Evolutionary conservation across 2,113 vertebrate genomes (phyloP), one percentile per base, ranked within the genome.

Genomic region (Xiphorhynchus elegans): DNA sequence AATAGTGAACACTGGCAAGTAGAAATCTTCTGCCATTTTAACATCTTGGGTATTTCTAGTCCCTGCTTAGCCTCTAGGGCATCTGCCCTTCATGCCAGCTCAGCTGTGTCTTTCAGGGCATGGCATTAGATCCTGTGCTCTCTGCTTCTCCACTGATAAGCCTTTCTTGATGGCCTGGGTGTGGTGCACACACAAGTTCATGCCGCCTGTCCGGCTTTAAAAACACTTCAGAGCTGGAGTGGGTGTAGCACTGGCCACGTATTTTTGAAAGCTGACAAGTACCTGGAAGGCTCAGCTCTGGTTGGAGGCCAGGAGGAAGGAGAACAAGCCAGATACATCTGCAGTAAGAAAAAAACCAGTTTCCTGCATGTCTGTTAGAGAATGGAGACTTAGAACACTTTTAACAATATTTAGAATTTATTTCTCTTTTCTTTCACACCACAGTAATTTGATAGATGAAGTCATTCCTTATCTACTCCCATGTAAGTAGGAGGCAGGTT

Each of bases 401-500:
- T 85, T 68, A 44, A 35, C 49, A 73, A 26, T 47, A 76, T 40
- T 87, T 94, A 85, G 53, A 81, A 63, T 21, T 67, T 1, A 12
- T 70, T 93, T 82, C 6, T 79, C 39, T 67, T 25, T 85, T 64
- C 26, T 64, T 63, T 79, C 42, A 64, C 10, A 64, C 21, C 11
- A n/a, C 23, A 37, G 13, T 87, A 76, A 87, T 67, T 93, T 64
- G 44, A 53, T 87, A 84, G 84, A 63, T 78, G 42, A 88, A 86
- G n/a, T 75, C 67, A 75, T 70, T 90, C 55, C 37, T 86, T 90
- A 74, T 70, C 80, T 84, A 25, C 26, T 89, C 8, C 29, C 13
- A 1, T 47, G 14, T 86, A 89, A 74, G 59, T 42, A 77, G 69
- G 64, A 81, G 64, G 47, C 42, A 80, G 17, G 13, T 80, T 94